Percentiles rank a stretch among this genome's conserved stretches.
Conservation (phyloP, 2,113 vertebrate genomes). For the Grus americana region DNA sequence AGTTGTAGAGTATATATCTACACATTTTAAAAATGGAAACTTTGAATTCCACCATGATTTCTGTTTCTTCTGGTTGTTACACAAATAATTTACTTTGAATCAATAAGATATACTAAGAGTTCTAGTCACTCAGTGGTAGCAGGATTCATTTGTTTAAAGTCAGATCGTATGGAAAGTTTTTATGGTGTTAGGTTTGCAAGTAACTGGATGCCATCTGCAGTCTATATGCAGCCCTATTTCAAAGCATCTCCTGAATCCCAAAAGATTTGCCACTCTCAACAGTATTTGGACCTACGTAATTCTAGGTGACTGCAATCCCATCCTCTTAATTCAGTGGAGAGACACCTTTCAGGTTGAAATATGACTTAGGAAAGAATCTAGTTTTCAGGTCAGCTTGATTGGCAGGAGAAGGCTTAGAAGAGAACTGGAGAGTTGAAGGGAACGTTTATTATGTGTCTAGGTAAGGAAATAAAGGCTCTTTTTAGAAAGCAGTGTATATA, state of each 20-base stretch:
- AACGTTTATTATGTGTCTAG: not conserved
- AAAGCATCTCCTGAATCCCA: not conserved
- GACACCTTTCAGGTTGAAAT: not conserved
- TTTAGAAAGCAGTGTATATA: not conserved
- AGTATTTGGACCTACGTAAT: not conserved
- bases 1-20: not conserved
- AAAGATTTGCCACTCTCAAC: not conserved
- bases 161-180: not conserved
- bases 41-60: not conserved
- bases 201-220: not conserved
- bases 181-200: not conserved
- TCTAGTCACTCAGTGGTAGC: slow-evolving; percentile 27
- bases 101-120: not conserved
- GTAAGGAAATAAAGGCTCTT: not conserved
- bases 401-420: not conserved
- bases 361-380: not conserved
- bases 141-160: slow-evolving; percentile 32
- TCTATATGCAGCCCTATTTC: not conserved
- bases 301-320: not conserved
- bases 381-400: not conserved
- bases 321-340: not conserved
- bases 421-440: not conserved
- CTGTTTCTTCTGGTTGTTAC: not conserved
- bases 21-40: not conserved
- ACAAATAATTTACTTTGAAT: not conserved